These are phyloP conservation scores for Scartelaos histophorus DNA, from an alignment of 2,113 vertebrate species.

Conservation along the genomic window DNA sequence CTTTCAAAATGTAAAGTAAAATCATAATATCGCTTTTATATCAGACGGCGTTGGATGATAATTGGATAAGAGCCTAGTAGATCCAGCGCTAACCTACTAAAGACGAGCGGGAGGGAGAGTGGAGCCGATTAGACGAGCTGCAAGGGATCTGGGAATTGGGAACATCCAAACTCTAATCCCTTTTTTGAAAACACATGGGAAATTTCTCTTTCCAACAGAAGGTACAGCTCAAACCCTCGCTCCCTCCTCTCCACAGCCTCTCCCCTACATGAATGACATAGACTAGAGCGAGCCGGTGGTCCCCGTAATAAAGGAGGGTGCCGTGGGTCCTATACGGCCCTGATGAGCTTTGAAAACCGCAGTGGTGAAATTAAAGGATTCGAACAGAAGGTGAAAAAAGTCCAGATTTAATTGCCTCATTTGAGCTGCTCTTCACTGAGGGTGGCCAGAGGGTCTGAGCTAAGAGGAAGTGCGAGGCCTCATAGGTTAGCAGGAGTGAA, in stretches of 20 bases:
- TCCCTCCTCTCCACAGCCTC: slow-evolving; percentile 16
- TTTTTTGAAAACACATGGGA: slow-evolving; percentile 59
- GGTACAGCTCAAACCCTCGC: slow-evolving; percentile 42
- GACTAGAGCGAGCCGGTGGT: slow-evolving; percentile 42
- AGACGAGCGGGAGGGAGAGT: slow-evolving; percentile 39
- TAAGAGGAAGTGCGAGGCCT: slow-evolving; percentile 30
- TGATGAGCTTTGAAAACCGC: slow-evolving; percentile 56
- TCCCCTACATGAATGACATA: slow-evolving; percentile 42
- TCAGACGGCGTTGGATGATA: slow-evolving; percentile 61
- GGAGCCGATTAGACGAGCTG: slow-evolving; percentile 53
- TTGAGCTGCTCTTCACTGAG: slow-evolving; percentile 52
- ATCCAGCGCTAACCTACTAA: slow-evolving; percentile 62
- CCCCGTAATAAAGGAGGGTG: slow-evolving; percentile 41
- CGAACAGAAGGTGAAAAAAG: slow-evolving; percentile 58
- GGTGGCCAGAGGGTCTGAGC: slow-evolving; percentile 35
- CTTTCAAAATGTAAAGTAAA: background rate
- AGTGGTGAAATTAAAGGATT: slow-evolving; percentile 57
- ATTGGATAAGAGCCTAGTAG: slow-evolving; percentile 65
- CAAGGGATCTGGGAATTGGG: slow-evolving; percentile 48
- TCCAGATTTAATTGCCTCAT: slow-evolving; percentile 63
- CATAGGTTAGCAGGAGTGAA: slow-evolving; percentile 37
- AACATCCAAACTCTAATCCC: slow-evolving; percentile 53
- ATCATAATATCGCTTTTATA: slow-evolving; percentile 10
- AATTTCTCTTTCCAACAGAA: slow-evolving; percentile 44
- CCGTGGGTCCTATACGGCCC: slow-evolving; percentile 44